Evolutionary conservation across 2,888 invertebrate species (phyloP), one percentile per base, ranked within the genome.

Genomic region (Pristionchus japonicus): DNA sequence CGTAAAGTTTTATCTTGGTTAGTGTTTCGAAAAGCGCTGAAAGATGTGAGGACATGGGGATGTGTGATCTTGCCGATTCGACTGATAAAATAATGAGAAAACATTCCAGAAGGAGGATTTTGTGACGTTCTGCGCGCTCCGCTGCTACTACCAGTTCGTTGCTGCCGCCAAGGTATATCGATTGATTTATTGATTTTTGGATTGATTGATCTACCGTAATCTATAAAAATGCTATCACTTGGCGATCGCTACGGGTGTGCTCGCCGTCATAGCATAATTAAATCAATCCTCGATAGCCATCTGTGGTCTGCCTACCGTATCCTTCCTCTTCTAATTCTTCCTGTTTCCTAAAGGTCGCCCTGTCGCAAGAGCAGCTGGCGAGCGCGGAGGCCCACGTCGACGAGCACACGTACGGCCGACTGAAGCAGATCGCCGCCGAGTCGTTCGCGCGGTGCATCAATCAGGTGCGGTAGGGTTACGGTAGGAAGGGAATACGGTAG

Each of bases 61-160:
- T 43, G 43, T 43, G 43, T 57, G 23, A 20, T 13, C 4, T 57
- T 17, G 57, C 17, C 9, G 7, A 17, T 57, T 3, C 4, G 20
- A 27, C 9, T 7, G 11, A 3, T 31, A 17, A 64, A 31, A 27
- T 34, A 67, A 34, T n/a, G 13, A 64, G 3, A 15, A 27, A n/a
- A 1, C 64, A 7, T 88, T 89, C 49, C 88, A 92, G 92, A 91
- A 92, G 64, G 95, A 95, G 57, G 94, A 95, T 34, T 94, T 93
- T 7, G 94, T 95, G 31, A 94, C 94, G 7, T 98, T 98, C 95
- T 98, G 98, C 95, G 97, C 97, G 91, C 96, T 96, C 87, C 96
- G 96, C 90, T 98, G 98, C 95, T 97, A 97, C 95, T 97, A 97
- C 95, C 97, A 97, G 94, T 97, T 97, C 95, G 96, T 96, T 47